A percentile compares a stretch with the other conserved stretches of the same genome.
Conservation (phyloP, 1,140 invertebrate species). For the Armadillidium nasatum region DNA sequence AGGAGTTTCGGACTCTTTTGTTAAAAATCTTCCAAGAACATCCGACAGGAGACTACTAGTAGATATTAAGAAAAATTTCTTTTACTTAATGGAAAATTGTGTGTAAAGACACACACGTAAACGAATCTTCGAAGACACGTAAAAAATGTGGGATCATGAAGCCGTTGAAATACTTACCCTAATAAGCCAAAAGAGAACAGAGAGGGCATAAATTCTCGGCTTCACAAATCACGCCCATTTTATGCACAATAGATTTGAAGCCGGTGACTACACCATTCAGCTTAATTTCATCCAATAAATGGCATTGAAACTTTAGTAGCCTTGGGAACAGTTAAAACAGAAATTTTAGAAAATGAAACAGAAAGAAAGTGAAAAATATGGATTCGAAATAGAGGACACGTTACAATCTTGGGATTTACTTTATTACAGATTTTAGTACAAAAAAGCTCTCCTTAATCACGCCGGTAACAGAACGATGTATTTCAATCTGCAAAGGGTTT, state of each 20-base stretch:
- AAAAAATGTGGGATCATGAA: background rate
- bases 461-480: background rate
- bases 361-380: background rate
- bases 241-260: background rate
- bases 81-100: background rate
- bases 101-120: background rate
- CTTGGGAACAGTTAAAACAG: background rate
- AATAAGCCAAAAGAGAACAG: background rate
- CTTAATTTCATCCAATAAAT: background rate
- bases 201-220: background rate
- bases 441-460: background rate
- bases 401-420: background rate
- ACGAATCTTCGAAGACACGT: background rate
- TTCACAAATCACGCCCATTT: background rate
- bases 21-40: background rate
- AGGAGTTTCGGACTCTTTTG: background rate
- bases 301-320: background rate
- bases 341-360: background rate
- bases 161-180: background rate
- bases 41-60: background rate
- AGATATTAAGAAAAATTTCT: background rate
- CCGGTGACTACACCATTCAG: background rate
- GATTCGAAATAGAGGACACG: background rate
- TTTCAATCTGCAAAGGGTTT: background rate
- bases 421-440: conserved; percentile 3